These are phyloP conservation scores for Argyra leucocephala DNA, from an alignment of 2,888 invertebrate genomes.

Conservation along the genomic window DNA sequence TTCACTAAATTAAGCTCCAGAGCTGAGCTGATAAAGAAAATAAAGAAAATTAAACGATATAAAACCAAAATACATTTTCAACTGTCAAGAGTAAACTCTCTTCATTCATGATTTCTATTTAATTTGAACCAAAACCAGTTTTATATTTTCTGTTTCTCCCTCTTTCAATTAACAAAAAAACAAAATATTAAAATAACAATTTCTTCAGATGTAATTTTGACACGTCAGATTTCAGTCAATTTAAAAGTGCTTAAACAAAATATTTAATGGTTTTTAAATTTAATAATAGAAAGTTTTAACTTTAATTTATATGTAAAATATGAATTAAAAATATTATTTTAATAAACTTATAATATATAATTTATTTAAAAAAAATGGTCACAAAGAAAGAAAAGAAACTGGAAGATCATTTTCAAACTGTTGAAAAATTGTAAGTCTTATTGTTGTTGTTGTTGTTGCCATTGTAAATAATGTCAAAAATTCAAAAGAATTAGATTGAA, in stretches of 20 bases:
- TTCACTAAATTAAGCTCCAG: no score
- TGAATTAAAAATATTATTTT: no score
- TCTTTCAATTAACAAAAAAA: no score
- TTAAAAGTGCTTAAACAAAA: background rate
- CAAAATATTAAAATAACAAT: no score
- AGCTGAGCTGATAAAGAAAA: no score
- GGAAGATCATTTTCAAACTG: conserved; percentile 12
- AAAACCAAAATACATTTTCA: no score
- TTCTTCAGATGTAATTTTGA: no score
- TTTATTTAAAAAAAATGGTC: conserved; percentile 17
- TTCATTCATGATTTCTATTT: no score
- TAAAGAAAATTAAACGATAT: no score
- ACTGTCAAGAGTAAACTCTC: no score
- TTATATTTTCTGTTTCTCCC: no score
- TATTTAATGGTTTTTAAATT: background rate
- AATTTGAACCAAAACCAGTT: no score
- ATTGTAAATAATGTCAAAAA: conserved; percentile 17
- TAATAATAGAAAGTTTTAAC: background rate
- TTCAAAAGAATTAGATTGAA: conserved; percentile 27
- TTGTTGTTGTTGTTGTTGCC: background rate
- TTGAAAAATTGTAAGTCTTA: conserved; percentile 24
- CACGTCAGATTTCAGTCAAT: background rate
- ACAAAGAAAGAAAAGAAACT: conserved; percentile 10
- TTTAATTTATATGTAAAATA: background rate
- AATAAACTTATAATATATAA: conserved; percentile 7